A percentile compares a stretch with the other conserved stretches of the same genome.
These are phyloP conservation scores for Drosophila leontia DNA, from an alignment of 1,140 invertebrate genomes.

Conservation along the genomic window DNA sequence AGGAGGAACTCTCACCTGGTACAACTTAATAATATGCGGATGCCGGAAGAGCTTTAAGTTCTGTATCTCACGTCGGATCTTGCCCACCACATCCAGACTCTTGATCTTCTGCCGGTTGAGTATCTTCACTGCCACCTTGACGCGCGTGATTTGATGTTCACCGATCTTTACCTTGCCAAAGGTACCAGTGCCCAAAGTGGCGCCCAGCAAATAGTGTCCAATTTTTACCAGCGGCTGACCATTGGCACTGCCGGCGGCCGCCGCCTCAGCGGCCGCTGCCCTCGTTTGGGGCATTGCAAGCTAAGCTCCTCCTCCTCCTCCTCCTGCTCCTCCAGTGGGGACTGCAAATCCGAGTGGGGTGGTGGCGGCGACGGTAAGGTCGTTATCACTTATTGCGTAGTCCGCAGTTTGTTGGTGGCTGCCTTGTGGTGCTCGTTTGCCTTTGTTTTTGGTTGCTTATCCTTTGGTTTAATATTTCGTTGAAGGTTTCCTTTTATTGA, in stretches of 20 bases:
- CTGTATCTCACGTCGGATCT: slow-evolving; percentile 99
- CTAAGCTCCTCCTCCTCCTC: slow-evolving; percentile 7
- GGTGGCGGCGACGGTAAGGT: slow-evolving; percentile 46
- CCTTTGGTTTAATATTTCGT: slow-evolving; percentile 12
- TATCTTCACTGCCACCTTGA: slow-evolving; percentile 99
- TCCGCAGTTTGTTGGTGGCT: slow-evolving; percentile 25
- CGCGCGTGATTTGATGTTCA: slow-evolving; percentile 98
- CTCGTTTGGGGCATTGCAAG: slow-evolving; percentile 72
- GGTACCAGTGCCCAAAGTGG: slow-evolving; percentile 95
- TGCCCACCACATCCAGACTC: slow-evolving; percentile 99
- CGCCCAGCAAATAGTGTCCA: slow-evolving; percentile 95
- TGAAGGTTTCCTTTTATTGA: not conserved
- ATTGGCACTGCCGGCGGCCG: slow-evolving; percentile 51
- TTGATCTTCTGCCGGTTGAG: slow-evolving; percentile 99
- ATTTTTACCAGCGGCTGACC: slow-evolving; percentile 93
- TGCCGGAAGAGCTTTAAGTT: slow-evolving; percentile 99
- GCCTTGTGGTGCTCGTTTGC: slow-evolving; percentile 3
- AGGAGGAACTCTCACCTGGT: slow-evolving; percentile 87
- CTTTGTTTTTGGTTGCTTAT: not conserved
- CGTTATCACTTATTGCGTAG: slow-evolving; percentile 77
- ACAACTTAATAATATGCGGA: slow-evolving; percentile 99
- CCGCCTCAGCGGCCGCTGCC: slow-evolving; percentile 73
- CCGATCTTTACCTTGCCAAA: slow-evolving; percentile 99
- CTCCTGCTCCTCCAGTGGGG: slow-evolving; percentile 4
- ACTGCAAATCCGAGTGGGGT: not conserved